Evolutionary conservation across 2,888 invertebrate species (phyloP).

Genomic region (Pyrochroa serraticornis): DNA sequence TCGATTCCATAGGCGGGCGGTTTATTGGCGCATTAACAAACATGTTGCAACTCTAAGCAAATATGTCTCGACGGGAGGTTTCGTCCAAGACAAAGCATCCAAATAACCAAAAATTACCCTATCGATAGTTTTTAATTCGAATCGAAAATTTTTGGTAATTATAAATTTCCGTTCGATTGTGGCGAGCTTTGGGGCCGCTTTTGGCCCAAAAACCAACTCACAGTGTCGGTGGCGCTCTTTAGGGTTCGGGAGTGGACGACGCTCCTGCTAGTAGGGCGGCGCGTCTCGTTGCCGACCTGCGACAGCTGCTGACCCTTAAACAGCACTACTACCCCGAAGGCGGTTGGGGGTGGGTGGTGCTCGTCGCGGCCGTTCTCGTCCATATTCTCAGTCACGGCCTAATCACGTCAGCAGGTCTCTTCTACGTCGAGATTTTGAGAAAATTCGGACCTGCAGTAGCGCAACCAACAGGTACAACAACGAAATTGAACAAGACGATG

Average conservation of each 20-base stretch:
- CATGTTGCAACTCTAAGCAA: too few species aligned
- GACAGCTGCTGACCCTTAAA: conserved; percentile 70
- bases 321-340: conserved; percentile 89
- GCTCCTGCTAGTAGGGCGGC: conserved; percentile 62
- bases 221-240: conserved; percentile 3
- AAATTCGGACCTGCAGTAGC: conserved; percentile 64
- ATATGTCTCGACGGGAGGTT: background rate
- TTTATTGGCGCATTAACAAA: too few species aligned
- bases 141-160: too few species aligned
- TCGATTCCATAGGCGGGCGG: too few species aligned
- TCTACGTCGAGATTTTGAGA: conserved; percentile 55
- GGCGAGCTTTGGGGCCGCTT: background rate
- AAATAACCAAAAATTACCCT: too few species aligned
- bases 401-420: conserved; percentile 67
- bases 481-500: background rate
- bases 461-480: conserved; percentile 67
- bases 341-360: conserved; percentile 86
- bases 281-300: conserved; percentile 62
- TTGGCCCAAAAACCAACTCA: background rate
- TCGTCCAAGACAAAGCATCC: background rate
- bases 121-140: too few species aligned
- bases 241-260: conserved; percentile 55
- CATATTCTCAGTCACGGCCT: conserved; percentile 78
- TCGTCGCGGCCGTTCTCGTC: conserved; percentile 73
- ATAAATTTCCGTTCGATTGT: background rate